phyloP scores from a whole-genome alignment of 2,113 vertebrate species.

The Meles meles region DNA sequence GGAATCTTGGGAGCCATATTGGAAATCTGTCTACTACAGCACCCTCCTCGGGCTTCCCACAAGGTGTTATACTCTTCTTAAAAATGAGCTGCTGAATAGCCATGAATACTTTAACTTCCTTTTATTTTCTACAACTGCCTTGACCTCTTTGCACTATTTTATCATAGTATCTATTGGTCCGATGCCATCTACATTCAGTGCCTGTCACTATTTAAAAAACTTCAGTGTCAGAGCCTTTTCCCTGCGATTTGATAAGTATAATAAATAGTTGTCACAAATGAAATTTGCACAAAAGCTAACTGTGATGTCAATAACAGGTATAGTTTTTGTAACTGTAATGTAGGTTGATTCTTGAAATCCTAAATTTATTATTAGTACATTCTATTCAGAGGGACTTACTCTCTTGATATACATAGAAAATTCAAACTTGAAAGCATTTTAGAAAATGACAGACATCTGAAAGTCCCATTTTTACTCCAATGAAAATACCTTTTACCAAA shows the following conservation, averaged over 20 bases:
- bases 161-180: neutral
- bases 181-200: neutral
- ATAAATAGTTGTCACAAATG: constrained; percentile 65
- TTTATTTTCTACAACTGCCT: neutral
- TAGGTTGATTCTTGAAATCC: constrained; percentile 63
- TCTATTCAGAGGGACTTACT: constrained; percentile 56
- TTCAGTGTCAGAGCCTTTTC: constrained; percentile 18
- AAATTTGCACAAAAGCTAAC: constrained; percentile 64
- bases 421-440: constrained; percentile 66
- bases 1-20: neutral
- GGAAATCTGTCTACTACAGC: neutral
- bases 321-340: constrained; percentile 58
- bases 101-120: neutral
- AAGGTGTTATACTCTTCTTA: neutral
- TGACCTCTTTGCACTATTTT: constrained; percentile 7
- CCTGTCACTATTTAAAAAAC: constrained; percentile 24
- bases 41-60: neutral
- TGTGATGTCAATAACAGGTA: constrained; percentile 63
- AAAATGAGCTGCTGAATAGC: neutral
- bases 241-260: constrained; percentile 57
- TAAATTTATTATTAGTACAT: constrained; percentile 63
- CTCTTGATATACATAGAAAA: constrained; percentile 45
- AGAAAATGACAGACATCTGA: constrained; percentile 59
- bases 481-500: constrained; percentile 69
- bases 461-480: constrained; percentile 65